Conservation (phyloP, 2,888 invertebrate genomes). For the Tanypteryx hageni region DNA sequence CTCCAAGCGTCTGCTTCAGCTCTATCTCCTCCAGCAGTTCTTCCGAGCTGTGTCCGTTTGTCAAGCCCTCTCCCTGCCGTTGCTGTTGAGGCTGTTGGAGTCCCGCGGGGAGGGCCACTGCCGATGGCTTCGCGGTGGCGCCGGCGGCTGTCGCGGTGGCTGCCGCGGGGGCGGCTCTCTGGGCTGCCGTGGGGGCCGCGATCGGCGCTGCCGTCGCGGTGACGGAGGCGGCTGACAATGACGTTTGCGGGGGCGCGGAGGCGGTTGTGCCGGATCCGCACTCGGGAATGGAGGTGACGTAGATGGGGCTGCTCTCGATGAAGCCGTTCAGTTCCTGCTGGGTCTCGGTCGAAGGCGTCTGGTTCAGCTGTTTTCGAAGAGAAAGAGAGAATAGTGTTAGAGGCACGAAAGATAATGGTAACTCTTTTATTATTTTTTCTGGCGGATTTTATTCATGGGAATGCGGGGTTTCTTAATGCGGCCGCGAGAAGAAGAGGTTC, state of each 20-base stretch:
- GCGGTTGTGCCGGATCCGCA: slow-evolving; percentile 69
- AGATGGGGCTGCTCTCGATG: slow-evolving; percentile 88
- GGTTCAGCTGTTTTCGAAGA: slow-evolving; percentile 78
- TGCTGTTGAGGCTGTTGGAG: slow-evolving; percentile 53
- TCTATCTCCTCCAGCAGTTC: slow-evolving; percentile 68
- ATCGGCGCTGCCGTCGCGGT: slow-evolving; percentile 66
- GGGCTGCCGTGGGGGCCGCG: slow-evolving; percentile 72
- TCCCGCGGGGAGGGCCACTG: slow-evolving; percentile 65
- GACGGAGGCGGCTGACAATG: slow-evolving; percentile 75
- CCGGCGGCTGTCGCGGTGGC: slow-evolving; percentile 68
- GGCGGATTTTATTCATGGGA: background rate
- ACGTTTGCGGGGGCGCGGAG: slow-evolving; percentile 73
- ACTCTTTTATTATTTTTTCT: background rate
- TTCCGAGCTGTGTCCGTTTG: slow-evolving; percentile 62
- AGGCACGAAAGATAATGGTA: background rate
- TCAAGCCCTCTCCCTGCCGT: slow-evolving; percentile 44
- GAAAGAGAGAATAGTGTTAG: slow-evolving; percentile 71
- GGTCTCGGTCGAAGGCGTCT: slow-evolving; percentile 76
- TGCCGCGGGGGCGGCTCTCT: slow-evolving; percentile 72
- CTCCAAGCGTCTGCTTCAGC: slow-evolving; percentile 70
- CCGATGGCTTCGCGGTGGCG: slow-evolving; percentile 65
- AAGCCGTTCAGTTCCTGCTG: slow-evolving; percentile 85
- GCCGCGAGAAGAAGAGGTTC: no score
- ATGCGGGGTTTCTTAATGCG: background rate
- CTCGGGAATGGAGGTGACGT: slow-evolving; percentile 83